These are phyloP conservation scores for Semnornis frantzii DNA, from an alignment of 2,113 vertebrate genomes.

Conservation along the genomic window DNA sequence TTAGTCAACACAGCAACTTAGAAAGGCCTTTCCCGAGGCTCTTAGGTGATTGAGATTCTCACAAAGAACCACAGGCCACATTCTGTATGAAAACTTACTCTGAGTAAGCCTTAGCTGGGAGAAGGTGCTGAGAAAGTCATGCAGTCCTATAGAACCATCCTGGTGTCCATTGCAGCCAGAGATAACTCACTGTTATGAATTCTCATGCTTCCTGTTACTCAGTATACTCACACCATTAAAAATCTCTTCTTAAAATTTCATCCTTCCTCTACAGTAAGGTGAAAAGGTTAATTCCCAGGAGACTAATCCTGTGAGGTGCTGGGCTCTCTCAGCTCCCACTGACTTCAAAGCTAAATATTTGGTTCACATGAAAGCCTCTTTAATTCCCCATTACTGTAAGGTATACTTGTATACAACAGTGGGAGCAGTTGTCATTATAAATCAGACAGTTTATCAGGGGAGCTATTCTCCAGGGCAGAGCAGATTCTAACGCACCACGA, in stretches of 20 bases:
- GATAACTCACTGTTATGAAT: background rate
- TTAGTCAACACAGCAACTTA: background rate
- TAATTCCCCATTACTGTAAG: slow-evolving; percentile 73
- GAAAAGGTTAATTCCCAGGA: slow-evolving; percentile 70
- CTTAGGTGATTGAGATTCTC: background rate
- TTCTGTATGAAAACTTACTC: background rate
- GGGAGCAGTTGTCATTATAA: slow-evolving; percentile 66
- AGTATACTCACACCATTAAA: background rate
- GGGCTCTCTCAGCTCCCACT: slow-evolving; percentile 28
- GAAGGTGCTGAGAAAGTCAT: background rate
- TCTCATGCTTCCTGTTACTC: background rate
- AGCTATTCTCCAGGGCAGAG: slow-evolving; percentile 52
- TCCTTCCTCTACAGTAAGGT: slow-evolving; percentile 49
- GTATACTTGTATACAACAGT: slow-evolving; percentile 71
- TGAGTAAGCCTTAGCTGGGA: background rate
- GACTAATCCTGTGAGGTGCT: slow-evolving; percentile 61
- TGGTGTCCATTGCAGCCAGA: background rate
- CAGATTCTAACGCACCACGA: slow-evolving; percentile 62
- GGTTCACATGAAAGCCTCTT: slow-evolving; percentile 72
- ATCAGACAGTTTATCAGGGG: slow-evolving; percentile 53
- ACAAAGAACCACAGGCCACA: background rate
- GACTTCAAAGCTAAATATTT: slow-evolving; percentile 72
- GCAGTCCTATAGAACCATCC: background rate
- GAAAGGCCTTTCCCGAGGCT: background rate
- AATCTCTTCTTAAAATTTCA: slow-evolving; percentile 42